Evolutionary conservation across 2,888 invertebrate species (phyloP), one percentile per base, ranked within the genome.

Genomic region (Pterostichus niger): DNA sequence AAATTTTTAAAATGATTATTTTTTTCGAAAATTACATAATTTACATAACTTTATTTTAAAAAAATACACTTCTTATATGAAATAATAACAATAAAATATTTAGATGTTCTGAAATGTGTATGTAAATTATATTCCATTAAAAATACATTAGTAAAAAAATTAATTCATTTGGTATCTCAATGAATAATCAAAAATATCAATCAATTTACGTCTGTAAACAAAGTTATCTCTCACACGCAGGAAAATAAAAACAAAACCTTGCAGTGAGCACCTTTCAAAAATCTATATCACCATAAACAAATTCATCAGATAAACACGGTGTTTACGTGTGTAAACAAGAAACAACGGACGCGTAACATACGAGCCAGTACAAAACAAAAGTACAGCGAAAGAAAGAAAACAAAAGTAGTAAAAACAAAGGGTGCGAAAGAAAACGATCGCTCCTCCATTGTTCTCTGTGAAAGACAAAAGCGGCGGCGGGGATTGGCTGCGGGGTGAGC

Each of bases 361-460:
- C 73, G 71, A 40, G 71, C 81, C 33, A 82, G 46, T 68, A 82
- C 73, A 82, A 82, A 82, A 82, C 75, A 46, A 75, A 56, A 82
- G 75, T 52, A 59, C 31, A 56, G 13, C 56, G 56, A 77, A 77
- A 56, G 56, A 59, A 77, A 77, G 83, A 77, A 77, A 77, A 83
- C 68, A 82, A 59, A 82, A 83, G 83, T 83, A 64, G 77, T 80
- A 85, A 84, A 85, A 84, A 86, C 85, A 86, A 86, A 87, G 86
- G 49, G 71, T 68, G 71, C 73, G 82, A 82, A 85, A 87, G 86
- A 88, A 88, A 88, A 87, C 87, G 88, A 88, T 88, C 88, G 88
- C 87, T 89, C 89, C 89, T 88, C 90, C 90, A 90, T 90, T 90
- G 90, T 90, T 89, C 88, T 87, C 85, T 87, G 54, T 85, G 85